A percentile compares a stretch with the other conserved stretches of the same genome.
Evolutionary conservation across 2,113 vertebrate species (phyloP).

Genomic region (Myotis brandtii): DNA sequence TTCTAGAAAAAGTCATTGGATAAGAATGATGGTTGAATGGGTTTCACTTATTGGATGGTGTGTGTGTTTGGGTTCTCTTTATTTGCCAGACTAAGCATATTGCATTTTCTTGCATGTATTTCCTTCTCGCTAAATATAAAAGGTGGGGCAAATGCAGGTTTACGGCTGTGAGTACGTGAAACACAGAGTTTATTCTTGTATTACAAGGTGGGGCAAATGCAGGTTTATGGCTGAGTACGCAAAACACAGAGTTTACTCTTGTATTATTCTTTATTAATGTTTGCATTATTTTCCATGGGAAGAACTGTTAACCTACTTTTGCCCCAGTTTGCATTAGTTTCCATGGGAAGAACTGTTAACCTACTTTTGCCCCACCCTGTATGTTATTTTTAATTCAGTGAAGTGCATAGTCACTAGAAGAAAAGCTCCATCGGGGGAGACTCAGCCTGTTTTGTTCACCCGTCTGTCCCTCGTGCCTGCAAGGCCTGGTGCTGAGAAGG

Average conservation of each 20-base stretch:
- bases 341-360: not conserved
- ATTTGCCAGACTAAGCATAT: not conserved
- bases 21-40: not conserved
- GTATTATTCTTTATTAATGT: not conserved
- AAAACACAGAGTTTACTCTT: not conserved
- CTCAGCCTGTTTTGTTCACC: not conserved
- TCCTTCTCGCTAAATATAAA: not conserved
- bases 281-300: not conserved
- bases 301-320: not conserved
- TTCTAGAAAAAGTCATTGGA: not conserved
- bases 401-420: not conserved
- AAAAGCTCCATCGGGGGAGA: not conserved
- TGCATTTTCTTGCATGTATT: not conserved
- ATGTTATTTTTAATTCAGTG: not conserved
- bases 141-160: not conserved
- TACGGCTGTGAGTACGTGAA: not conserved
- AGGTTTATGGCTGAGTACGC: not conserved
- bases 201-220: not conserved
- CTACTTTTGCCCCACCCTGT: not conserved
- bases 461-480: not conserved
- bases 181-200: not conserved
- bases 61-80: not conserved
- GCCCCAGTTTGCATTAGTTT: not conserved
- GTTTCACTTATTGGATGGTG: not conserved
- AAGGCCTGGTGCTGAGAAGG: not conserved